phyloP scores from a whole-genome alignment of 2,113 vertebrate species.

The Tetraodon nigroviridis region DNA sequence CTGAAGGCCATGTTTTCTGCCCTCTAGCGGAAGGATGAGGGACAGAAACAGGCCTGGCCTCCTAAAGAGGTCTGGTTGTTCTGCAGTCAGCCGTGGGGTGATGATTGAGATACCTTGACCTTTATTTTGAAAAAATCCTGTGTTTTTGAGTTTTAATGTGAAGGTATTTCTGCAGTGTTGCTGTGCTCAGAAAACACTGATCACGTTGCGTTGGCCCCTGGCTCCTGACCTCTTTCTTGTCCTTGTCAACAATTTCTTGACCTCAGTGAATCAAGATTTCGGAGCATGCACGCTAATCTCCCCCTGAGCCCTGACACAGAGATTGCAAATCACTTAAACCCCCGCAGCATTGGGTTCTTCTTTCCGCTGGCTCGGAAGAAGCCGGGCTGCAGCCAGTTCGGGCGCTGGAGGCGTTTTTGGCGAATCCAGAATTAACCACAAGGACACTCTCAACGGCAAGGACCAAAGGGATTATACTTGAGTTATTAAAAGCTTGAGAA shows the following conservation, averaged over 20 bases:
- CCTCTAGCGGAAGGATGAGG: too few relatives aligned
- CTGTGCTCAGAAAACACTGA: too few relatives aligned
- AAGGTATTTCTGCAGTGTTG: too few relatives aligned
- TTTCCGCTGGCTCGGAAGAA: conserved; percentile 25
- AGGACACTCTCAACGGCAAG: conserved; percentile 7
- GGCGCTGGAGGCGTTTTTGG: too few relatives aligned
- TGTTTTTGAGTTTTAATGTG: too few relatives aligned
- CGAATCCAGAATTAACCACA: conserved; percentile 22
- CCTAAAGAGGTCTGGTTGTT: too few relatives aligned
- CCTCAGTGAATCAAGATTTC: conserved; percentile 19
- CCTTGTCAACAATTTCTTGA: conserved; percentile 34
- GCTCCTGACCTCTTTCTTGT: not conserved
- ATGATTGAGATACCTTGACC: too few relatives aligned
- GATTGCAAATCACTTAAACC: conserved; percentile 25
- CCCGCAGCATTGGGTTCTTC: conserved; percentile 22
- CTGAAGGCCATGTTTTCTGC: too few relatives aligned
- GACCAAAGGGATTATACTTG: not conserved
- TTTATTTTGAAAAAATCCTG: not conserved
- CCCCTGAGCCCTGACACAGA: conserved; percentile 15
- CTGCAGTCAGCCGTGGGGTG: too few relatives aligned
- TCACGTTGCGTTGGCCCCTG: not conserved
- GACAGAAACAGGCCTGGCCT: too few relatives aligned
- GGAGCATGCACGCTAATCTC: conserved; percentile 32
- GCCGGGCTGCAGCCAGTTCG: too few relatives aligned
- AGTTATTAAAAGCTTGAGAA: too few relatives aligned